Evolutionary conservation across 2,888 invertebrate species (phyloP).

Genomic region (Acrobasis consociella): DNA sequence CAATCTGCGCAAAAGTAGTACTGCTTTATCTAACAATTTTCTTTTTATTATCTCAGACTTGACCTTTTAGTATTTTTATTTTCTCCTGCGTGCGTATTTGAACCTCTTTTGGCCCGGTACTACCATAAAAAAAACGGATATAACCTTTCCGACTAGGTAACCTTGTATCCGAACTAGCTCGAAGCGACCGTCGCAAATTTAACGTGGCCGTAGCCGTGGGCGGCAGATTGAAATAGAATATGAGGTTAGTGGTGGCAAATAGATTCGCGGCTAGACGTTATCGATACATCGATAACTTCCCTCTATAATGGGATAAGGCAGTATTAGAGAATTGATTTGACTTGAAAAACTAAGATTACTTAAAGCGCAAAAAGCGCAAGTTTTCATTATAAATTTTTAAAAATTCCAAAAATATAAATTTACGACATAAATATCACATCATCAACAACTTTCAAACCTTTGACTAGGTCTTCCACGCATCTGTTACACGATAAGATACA

Average conservation of each 20-base stretch:
- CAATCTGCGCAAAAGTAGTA: not conserved
- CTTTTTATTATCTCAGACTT: too few relatives aligned
- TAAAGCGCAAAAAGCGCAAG: too few relatives aligned
- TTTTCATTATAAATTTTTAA: too few relatives aligned
- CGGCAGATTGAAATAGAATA: conserved; percentile 3
- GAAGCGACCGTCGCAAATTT: conserved; percentile 13
- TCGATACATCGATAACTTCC: conserved; percentile 8
- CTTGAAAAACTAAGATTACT: too few relatives aligned
- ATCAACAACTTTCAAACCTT: too few relatives aligned
- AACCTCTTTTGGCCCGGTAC: too few relatives aligned
- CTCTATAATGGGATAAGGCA: not conserved
- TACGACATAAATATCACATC: too few relatives aligned
- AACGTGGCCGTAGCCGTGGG: not conserved
- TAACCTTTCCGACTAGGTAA: not conserved
- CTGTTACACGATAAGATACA: too few relatives aligned
- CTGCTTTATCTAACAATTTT: conserved; percentile 1
- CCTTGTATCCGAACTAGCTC: conserved; percentile 9
- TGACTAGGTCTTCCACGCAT: too few relatives aligned
- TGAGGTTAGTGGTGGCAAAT: conserved; percentile 15
- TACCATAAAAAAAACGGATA: not conserved
- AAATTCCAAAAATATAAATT: too few relatives aligned
- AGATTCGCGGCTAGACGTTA: not conserved
- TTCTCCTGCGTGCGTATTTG: too few relatives aligned
- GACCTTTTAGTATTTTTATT: too few relatives aligned
- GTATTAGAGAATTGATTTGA: not conserved